Base-by-base conservation (phyloP, 2,113 vertebrate genomes). In the Azemiops feae region DNA sequence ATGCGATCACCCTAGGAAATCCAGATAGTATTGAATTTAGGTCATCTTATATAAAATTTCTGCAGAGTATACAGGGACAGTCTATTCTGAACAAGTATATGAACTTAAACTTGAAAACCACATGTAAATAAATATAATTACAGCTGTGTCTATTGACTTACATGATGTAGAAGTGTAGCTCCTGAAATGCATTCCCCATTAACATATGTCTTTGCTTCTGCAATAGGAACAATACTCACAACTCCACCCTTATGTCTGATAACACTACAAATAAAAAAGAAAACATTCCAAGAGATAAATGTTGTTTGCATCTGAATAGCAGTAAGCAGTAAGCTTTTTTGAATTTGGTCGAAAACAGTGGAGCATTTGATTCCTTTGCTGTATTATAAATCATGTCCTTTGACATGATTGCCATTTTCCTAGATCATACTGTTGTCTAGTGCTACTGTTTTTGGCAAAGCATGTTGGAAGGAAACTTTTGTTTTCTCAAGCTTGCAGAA, bases 161-260 rank as follows among this genome's bases (percentile, higher is more conserved):
- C 99, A 58, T 99, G 99, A 90, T 98, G 99, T 3, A 99, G 96
- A 87, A 98, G 94, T 9, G 98, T 98, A 47, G 97, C 95, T 20
- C 98, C 96, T 85, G 94, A 97, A 95, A 99, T 97, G 25, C 98
- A 98, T 94, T 96, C 98, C 50, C 99, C 99, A 94, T 99, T 99
- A 43, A 99, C 97, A 0, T 98, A 99, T 0, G 98, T 99, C 97
- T 98, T 99, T 9, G 98, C 99, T 12, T 98, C 98, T 93, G 96
- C 94, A 86, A 97, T 95, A 0, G 99, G 99, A 45, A 93, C 97
- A 96, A 99, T 98, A 94, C 97, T 98, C 93, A 99, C 98, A 14
- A 96, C 96, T 12, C 97, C 98, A 45, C 92, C 90, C 50, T 94
- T 94, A 93, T 98, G 99, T 95, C 95, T 98, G 96, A 99, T 98